Conservation (phyloP, 2,113 vertebrate species). For the Labrus mixtus region DNA sequence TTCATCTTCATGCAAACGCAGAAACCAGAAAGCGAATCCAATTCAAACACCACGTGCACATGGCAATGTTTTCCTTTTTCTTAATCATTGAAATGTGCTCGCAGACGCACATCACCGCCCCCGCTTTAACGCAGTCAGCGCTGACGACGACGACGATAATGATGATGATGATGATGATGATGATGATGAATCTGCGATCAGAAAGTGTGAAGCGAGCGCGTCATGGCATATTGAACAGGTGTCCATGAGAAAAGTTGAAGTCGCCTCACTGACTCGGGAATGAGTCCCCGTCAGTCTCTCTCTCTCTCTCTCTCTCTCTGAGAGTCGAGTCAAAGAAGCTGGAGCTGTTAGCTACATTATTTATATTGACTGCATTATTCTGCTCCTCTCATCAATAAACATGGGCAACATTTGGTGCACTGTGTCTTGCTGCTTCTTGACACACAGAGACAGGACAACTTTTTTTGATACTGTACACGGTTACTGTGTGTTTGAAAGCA, state of each 20-base stretch:
- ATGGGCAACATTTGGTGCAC: slow-evolving; percentile 55
- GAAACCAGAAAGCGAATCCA: slow-evolving; percentile 17
- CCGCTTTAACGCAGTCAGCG: slow-evolving; percentile 19
- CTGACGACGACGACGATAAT: slow-evolving; percentile 16
- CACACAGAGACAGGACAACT: slow-evolving; percentile 14
- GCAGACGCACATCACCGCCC: not conserved
- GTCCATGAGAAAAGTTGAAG: slow-evolving; percentile 22
- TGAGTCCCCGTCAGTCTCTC: slow-evolving; percentile 25
- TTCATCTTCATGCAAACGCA: slow-evolving; percentile 9
- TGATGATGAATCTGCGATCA: slow-evolving; percentile 39
- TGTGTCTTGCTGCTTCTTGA: not conserved
- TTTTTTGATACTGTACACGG: slow-evolving; percentile 5
- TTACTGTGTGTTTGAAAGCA: not conserved
- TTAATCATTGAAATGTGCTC: slow-evolving; percentile 18
- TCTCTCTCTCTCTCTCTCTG: slow-evolving; percentile 37
- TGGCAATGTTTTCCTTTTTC: not conserved
- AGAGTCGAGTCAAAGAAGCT: slow-evolving; percentile 34
- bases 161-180: not conserved
- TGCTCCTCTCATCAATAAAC: slow-evolving; percentile 66
- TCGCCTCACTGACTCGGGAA: slow-evolving; percentile 21
- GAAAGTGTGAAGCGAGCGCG: slow-evolving; percentile 31
- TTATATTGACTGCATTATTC: slow-evolving; percentile 59
- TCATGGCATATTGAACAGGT: slow-evolving; percentile 40
- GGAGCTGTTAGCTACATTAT: slow-evolving; percentile 56
- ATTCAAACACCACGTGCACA: slow-evolving; percentile 30